Evolutionary conservation across 2,113 vertebrate species (phyloP).

Genomic region (Nothocercus julius): DNA sequence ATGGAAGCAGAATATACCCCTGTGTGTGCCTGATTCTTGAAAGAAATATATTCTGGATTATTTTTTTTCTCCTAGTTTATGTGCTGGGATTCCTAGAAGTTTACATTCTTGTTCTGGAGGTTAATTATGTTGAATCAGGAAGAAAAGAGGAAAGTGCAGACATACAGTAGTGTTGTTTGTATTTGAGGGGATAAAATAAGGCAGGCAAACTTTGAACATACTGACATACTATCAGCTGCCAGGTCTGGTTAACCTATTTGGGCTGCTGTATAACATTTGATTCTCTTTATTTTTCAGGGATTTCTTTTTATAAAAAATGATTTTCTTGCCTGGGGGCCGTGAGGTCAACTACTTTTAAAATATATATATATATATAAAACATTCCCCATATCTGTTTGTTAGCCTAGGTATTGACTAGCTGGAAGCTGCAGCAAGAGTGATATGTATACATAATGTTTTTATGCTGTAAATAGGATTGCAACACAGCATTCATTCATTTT

Average conservation of each 20-base stretch:
- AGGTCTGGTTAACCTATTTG: slow-evolving; percentile 2
- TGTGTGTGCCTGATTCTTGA: slow-evolving; percentile 4
- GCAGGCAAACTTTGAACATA: not conserved
- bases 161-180: not conserved
- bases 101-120: slow-evolving; percentile 63
- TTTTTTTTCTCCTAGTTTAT: not conserved
- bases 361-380: not conserved
- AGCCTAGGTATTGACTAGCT: slow-evolving; percentile 15
- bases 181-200: not conserved
- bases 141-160: not conserved
- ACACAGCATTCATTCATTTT: not conserved
- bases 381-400: not conserved
- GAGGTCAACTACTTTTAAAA: not conserved
- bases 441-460: slow-evolving; percentile 3
- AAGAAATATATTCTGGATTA: not conserved
- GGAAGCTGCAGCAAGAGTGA: slow-evolving; percentile 12
- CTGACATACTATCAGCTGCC: not conserved
- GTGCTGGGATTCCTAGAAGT: not conserved
- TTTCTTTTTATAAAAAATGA: not conserved
- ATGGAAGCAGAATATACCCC: not conserved
- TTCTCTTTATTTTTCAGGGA: slow-evolving; percentile 43
- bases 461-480: not conserved
- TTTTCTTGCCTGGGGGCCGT: not conserved
- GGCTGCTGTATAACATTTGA: slow-evolving; percentile 4
- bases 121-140: slow-evolving; percentile 43